Conservation (phyloP, 2,888 invertebrate species). For the Theretra japonica region DNA sequence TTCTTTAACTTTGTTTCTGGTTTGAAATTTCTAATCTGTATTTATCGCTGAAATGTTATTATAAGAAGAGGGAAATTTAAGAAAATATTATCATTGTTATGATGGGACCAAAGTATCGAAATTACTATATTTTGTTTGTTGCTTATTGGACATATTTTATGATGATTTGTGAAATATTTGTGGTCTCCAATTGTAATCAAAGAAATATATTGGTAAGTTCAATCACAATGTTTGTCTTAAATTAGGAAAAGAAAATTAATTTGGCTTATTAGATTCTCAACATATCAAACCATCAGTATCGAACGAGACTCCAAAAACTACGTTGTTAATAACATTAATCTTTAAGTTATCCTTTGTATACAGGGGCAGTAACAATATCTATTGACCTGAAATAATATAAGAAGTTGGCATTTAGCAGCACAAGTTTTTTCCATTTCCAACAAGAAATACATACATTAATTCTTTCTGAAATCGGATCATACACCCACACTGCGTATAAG, state of each 20-base stretch:
- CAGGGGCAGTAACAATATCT: not conserved
- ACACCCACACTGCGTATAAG: not conserved
- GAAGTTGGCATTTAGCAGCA: not conserved
- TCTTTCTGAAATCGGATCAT: not conserved
- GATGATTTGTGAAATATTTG: conserved; percentile 10
- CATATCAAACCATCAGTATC: too few species aligned
- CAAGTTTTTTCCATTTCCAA: not conserved
- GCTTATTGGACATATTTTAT: conserved; percentile 7
- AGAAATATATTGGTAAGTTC: not conserved
- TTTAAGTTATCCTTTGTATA: not conserved
- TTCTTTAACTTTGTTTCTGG: conserved; percentile 29
- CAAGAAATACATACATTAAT: not conserved
- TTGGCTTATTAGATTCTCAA: not conserved
- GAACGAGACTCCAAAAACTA: not conserved
- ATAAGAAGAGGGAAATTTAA: conserved; percentile 15
- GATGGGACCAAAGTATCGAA: conserved; percentile 63
- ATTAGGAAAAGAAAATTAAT: not conserved
- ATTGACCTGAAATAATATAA: not conserved
- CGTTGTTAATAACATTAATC: not conserved
- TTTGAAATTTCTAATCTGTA: conserved; percentile 31
- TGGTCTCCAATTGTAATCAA: conserved; percentile 29
- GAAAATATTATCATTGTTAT: conserved; percentile 51
- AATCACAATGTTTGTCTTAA: not conserved
- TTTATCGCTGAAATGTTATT: conserved; percentile 31
- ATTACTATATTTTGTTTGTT: conserved; percentile 47